A percentile compares a stretch with the other conserved stretches of the same genome.
Conservation (phyloP, 1,140 invertebrate genomes). For the Sweltsa coloradensis region DNA sequence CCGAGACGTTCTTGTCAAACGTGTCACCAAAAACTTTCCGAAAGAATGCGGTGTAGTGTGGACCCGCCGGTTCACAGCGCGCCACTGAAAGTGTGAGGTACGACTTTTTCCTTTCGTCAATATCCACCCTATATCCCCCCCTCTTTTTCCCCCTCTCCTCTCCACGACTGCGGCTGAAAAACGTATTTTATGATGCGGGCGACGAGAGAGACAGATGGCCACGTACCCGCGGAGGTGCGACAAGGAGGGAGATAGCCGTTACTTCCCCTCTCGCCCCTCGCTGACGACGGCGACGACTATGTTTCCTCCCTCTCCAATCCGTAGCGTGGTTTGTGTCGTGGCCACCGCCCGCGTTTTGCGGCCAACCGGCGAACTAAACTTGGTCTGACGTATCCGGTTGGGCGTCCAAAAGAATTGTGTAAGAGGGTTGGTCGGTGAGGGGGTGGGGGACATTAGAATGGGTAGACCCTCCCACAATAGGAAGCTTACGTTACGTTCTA, state of each 20-base stretch:
- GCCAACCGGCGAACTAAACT: conserved; percentile 22
- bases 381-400: conserved; percentile 13
- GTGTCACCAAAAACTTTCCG: conserved; percentile 7
- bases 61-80: conserved; percentile 14
- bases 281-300: background rate
- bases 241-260: background rate
- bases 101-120: conserved; percentile 16
- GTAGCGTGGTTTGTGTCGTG: conserved; percentile 18
- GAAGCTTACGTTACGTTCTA: too few species aligned
- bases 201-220: conserved; percentile 7
- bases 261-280: background rate
- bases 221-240: background rate
- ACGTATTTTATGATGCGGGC: conserved; percentile 14
- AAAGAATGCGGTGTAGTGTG: conserved; percentile 8
- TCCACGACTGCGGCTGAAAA: conserved; percentile 7
- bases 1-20: background rate
- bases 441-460: too few species aligned
- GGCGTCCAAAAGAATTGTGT: too few species aligned
- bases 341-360: conserved; percentile 24
- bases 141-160: conserved; percentile 10
- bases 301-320: conserved; percentile 15
- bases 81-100: conserved; percentile 16
- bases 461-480: too few species aligned
- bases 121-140: conserved; percentile 5
- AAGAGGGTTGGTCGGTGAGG: too few species aligned